phyloP scores from a whole-genome alignment of 2,797 vertebrate genomes.

The Australoheros facetus region DNA sequence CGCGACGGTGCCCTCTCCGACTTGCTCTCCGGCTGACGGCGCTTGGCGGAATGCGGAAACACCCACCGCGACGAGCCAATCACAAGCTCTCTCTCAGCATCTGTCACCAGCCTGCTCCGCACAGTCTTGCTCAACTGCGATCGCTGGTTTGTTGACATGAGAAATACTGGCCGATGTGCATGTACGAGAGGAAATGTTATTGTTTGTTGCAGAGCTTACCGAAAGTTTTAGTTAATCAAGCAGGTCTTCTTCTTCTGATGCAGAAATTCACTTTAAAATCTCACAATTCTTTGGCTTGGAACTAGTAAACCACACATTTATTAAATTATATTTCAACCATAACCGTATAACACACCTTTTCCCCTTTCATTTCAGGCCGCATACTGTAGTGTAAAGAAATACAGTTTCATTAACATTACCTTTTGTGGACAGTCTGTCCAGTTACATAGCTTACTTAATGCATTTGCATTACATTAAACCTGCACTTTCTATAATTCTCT shows the following conservation, averaged over 20 bases:
- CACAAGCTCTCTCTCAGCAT: slow-evolving; percentile 38
- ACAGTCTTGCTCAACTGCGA: slow-evolving; percentile 37
- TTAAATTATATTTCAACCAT: neutral
- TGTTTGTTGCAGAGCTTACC: neutral
- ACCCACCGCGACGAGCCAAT: slow-evolving; percentile 79
- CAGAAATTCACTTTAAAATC: neutral
- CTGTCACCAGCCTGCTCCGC: slow-evolving; percentile 24
- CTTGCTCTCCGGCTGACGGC: slow-evolving; percentile 47
- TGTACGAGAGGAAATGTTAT: slow-evolving; percentile 4
- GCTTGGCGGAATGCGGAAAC: slow-evolving; percentile 75
- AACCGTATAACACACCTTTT: neutral
- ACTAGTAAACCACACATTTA: neutral
- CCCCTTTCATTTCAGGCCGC: neutral
- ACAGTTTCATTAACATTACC: neutral
- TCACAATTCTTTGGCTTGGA: neutral
- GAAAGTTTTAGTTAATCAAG: neutral
- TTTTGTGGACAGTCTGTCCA: neutral
- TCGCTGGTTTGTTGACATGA: slow-evolving; percentile 44
- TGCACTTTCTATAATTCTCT: slow-evolving; percentile 50
- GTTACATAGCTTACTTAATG: neutral
- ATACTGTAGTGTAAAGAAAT: neutral
- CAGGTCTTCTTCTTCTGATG: neutral
- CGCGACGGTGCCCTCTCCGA: slow-evolving; percentile 27
- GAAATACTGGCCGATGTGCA: slow-evolving; percentile 3
- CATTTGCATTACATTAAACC: slow-evolving; percentile 12